Percentiles rank a stretch among this genome's conserved stretches.
Evolutionary conservation across 2,888 invertebrate genomes (phyloP).

Genomic region (Willowsia nigromaculata): DNA sequence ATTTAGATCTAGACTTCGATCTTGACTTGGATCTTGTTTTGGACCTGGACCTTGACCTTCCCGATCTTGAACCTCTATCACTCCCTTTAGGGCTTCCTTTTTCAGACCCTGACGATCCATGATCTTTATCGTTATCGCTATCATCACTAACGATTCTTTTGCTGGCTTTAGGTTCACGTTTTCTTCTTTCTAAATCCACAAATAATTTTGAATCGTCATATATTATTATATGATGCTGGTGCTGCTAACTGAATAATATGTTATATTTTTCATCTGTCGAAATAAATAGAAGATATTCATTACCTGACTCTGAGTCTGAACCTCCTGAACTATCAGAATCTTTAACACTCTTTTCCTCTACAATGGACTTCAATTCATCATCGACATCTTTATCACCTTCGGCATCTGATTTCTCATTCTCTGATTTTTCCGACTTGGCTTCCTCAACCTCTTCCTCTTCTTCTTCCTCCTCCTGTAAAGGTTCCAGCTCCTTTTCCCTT

Average conservation of each 20-base stretch:
- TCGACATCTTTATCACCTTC: constrained; percentile 77
- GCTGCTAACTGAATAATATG: no score
- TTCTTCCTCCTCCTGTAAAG: constrained; percentile 87
- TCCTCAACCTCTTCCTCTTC: constrained; percentile 82
- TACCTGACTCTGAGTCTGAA: constrained; percentile 73
- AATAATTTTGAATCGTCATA: no score
- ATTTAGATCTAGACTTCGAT: constrained; percentile 57
- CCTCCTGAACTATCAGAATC: constrained; percentile 79
- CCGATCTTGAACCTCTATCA: constrained; percentile 72
- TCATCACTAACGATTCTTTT: constrained; percentile 66
- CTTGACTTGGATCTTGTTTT: constrained; percentile 73
- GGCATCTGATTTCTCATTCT: constrained; percentile 79
- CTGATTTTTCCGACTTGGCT: constrained; percentile 81
- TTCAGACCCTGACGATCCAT: constrained; percentile 67
- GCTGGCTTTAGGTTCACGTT: constrained; percentile 45
- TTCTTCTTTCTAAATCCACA: constrained; percentile 28
- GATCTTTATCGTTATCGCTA: constrained; percentile 63
- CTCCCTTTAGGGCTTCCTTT: constrained; percentile 60
- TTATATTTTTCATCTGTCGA: no score
- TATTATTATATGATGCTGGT: constrained; percentile 51
- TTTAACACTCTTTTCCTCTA: constrained; percentile 81
- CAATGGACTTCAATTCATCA: constrained; percentile 79
- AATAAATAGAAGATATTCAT: no score
- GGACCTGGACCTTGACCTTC: constrained; percentile 74
- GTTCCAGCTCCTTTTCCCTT: constrained; percentile 93